A percentile compares a stretch with the other conserved stretches of the same genome.
These are phyloP conservation scores for Sarotherodon lohbergeri DNA, from an alignment of 2,113 vertebrate species.

Conservation along the genomic window DNA sequence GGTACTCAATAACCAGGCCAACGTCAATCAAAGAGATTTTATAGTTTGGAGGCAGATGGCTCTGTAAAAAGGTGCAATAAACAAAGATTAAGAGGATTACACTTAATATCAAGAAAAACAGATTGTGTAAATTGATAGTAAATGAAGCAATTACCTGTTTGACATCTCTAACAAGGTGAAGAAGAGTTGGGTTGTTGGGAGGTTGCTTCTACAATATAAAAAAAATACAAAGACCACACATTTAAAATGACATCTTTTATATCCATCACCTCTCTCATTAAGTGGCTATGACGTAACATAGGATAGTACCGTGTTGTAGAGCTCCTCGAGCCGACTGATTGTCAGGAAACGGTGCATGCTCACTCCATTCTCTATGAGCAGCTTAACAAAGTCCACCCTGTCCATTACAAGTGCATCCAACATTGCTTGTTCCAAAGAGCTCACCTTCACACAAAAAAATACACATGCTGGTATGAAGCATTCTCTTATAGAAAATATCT, in stretches of 20 bases:
- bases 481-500: background rate
- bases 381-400: constrained; percentile 96
- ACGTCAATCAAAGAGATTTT: constrained; percentile 97
- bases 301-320: constrained; percentile 92
- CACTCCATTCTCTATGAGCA: constrained; percentile 97
- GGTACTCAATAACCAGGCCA: constrained; percentile 92
- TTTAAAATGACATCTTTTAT: background rate
- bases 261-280: background rate
- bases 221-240: background rate
- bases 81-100: background rate
- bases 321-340: constrained; percentile 92
- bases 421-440: constrained; percentile 96
- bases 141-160: constrained; percentile 81
- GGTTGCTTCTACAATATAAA: constrained; percentile 85
- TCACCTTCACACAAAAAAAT: constrained; percentile 78
- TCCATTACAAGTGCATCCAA: constrained; percentile 98
- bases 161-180: constrained; percentile 93
- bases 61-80: constrained; percentile 66
- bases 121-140: background rate
- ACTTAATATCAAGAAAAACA: background rate
- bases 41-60: constrained; percentile 95
- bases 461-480: constrained; percentile 35
- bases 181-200: constrained; percentile 90
- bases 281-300: background rate
- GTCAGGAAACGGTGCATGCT: constrained; percentile 99